Percentiles rank a stretch among this genome's conserved stretches.
Evolutionary conservation across 2,797 vertebrate species (phyloP).

Genomic region (Eleutherodactylus coqui): DNA sequence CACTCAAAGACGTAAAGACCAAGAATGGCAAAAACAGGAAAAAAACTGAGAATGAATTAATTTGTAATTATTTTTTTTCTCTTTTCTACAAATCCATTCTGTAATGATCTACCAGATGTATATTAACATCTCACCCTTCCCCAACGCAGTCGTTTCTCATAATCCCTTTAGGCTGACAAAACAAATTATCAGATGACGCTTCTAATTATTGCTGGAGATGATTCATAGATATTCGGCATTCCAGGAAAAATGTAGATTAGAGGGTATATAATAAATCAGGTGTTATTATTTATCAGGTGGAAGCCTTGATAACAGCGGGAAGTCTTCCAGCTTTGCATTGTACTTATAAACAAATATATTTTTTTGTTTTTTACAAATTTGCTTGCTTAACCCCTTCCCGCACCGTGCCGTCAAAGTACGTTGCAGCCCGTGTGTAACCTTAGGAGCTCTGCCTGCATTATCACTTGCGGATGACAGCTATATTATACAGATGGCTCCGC

Average conservation of each 20-base stretch:
- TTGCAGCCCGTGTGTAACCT: too few relatives aligned
- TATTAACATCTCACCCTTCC: conserved; percentile 50
- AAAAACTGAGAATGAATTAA: conserved; percentile 3
- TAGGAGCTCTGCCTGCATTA: too few relatives aligned
- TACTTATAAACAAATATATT: background rate
- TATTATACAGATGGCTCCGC: too few relatives aligned
- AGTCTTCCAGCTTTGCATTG: background rate
- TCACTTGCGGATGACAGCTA: too few relatives aligned
- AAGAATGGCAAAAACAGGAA: background rate
- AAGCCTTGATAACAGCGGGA: background rate
- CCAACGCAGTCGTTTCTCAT: conserved; percentile 37
- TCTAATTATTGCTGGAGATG: conserved; percentile 43
- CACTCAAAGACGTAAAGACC: background rate
- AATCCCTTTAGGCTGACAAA: conserved; percentile 60
- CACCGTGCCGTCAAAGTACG: too few relatives aligned
- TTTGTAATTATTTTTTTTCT: conserved; percentile 38
- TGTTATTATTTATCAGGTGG: conserved; percentile 23
- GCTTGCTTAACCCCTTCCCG: too few relatives aligned
- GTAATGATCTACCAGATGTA: conserved; percentile 57
- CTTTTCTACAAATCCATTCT: conserved; percentile 33
- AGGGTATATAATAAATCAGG: background rate
- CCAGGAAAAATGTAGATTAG: background rate
- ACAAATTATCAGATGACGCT: conserved; percentile 51
- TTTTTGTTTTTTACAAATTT: too few relatives aligned
- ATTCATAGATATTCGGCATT: conserved; percentile 37